phyloP scores from a whole-genome alignment of 2,888 invertebrate species.

The Drosophila longiperda region DNA sequence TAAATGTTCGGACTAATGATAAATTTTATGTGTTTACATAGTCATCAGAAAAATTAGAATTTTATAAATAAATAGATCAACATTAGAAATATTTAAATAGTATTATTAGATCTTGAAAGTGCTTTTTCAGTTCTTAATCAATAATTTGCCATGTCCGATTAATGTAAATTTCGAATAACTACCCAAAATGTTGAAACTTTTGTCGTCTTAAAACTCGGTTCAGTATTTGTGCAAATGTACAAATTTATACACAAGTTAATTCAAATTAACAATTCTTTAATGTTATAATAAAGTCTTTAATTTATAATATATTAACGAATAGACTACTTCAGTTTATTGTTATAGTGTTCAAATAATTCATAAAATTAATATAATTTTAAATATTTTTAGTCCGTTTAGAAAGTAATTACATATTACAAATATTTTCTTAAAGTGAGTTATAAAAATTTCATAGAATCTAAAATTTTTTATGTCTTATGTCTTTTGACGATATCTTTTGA shows the following conservation, averaged over 20 bases:
- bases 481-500: background rate
- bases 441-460: too few relatives aligned
- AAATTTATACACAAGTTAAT: too few relatives aligned
- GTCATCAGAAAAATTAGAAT: background rate
- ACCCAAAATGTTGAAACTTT: background rate
- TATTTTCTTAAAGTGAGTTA: background rate
- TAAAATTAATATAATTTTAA: background rate
- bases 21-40: background rate
- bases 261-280: background rate
- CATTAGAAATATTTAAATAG: background rate
- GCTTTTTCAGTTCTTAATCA: background rate
- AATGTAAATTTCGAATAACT: background rate
- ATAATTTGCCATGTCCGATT: background rate
- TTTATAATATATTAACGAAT: background rate
- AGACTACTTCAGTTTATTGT: background rate
- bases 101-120: fast-evolving
- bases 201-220: too few relatives aligned
- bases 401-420: background rate
- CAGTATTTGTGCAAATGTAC: too few relatives aligned
- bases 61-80: background rate
- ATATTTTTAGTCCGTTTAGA: background rate
- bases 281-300: background rate
- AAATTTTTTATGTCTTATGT: background rate
- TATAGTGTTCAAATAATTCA: background rate
- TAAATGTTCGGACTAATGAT: conserved; percentile 1